A percentile compares a stretch with the other conserved stretches of the same genome.
phyloP scores from a whole-genome alignment of 2,797 vertebrate genomes.

The Enteromius fasciolatus region DNA sequence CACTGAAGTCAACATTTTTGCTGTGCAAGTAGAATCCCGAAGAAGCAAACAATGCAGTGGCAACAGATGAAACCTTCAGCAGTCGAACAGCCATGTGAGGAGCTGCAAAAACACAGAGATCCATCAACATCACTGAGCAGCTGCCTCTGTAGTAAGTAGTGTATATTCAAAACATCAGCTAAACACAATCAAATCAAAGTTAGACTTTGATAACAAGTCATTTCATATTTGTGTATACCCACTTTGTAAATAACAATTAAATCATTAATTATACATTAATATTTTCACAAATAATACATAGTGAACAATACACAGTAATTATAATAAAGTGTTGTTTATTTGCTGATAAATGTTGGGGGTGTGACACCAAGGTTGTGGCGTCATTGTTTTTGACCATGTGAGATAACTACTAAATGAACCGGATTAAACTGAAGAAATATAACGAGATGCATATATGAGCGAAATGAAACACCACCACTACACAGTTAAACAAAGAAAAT shows the following conservation, averaged over 20 bases:
- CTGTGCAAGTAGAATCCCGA: conserved; percentile 86
- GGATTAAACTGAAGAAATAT: background rate
- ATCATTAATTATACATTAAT: background rate
- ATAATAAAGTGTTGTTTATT: background rate
- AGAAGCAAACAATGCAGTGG: conserved; percentile 76
- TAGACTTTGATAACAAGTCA: background rate
- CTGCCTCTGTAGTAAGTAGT: background rate
- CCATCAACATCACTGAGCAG: background rate
- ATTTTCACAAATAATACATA: background rate
- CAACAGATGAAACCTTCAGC: conserved; percentile 83
- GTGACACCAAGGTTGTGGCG: background rate
- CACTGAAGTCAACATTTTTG: conserved; percentile 84
- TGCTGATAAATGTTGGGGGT: background rate
- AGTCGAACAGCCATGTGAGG: conserved; percentile 82
- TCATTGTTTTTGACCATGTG: background rate
- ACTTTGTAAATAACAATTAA: background rate
- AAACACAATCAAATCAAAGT: background rate
- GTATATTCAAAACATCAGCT: background rate
- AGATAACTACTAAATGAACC: background rate
- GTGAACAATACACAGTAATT: too few relatives aligned
- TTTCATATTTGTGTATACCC: background rate
- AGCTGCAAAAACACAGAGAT: conserved; percentile 51
- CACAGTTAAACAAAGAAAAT: background rate
- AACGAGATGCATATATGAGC: background rate
- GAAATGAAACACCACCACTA: background rate